These are phyloP conservation scores for Drepana falcataria DNA, from an alignment of 2,888 invertebrate genomes.

Conservation along the genomic window DNA sequence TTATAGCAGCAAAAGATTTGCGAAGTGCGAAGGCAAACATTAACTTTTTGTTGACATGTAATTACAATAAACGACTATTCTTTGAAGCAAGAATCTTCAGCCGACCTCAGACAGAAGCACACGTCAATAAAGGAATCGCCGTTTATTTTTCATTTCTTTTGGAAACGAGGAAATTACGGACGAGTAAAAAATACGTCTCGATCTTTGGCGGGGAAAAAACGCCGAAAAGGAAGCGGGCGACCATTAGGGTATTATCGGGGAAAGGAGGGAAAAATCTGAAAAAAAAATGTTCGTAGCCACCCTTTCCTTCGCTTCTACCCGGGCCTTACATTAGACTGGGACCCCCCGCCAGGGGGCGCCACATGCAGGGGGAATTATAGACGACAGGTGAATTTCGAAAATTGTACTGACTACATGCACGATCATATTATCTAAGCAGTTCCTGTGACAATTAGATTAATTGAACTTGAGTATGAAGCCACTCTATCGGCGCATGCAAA, in stretches of 20 bases:
- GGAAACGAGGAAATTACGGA: slow-evolving; percentile 70
- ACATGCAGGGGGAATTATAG: slow-evolving; percentile 66
- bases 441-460: no score
- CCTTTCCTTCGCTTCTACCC: slow-evolving; percentile 68
- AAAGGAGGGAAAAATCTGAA: slow-evolving; percentile 71
- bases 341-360: slow-evolving; percentile 50
- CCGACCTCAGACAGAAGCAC: not conserved
- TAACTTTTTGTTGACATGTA: no score
- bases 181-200: slow-evolving; percentile 72
- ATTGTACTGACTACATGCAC: slow-evolving; percentile 57
- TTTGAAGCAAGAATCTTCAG: no score
- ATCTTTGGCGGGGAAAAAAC: slow-evolving; percentile 64
- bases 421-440: no score
- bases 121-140: slow-evolving; percentile 1
- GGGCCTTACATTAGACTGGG: slow-evolving; percentile 62
- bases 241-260: slow-evolving; percentile 79
- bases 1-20: no score
- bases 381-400: slow-evolving; percentile 76
- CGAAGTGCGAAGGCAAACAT: no score
- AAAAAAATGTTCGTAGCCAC: slow-evolving; percentile 72
- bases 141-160: slow-evolving; percentile 21
- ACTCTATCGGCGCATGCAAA: no score
- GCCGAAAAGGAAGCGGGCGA: slow-evolving; percentile 75
- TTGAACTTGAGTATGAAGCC: no score
- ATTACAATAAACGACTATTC: no score